Conservation (phyloP, 2,888 invertebrate genomes). For the Xylota sylvarum region DNA sequence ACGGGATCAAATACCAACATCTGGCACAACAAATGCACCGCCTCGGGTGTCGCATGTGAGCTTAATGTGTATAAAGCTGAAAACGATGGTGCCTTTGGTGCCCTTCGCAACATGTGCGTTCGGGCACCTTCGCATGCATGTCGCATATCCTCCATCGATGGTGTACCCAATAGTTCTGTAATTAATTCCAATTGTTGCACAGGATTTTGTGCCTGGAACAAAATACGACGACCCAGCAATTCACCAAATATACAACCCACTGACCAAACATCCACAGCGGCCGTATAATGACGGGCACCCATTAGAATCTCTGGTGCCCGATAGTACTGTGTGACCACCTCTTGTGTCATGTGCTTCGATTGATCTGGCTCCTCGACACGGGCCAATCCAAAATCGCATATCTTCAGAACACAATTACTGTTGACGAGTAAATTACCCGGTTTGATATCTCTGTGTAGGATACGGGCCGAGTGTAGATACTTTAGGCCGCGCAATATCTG, state of each 20-base stretch:
- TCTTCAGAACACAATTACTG: conserved; percentile 99
- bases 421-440: conserved; percentile 99
- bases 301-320: conserved; percentile 99
- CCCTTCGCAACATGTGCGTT: conserved; percentile 95
- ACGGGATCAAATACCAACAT: conserved; percentile 99
- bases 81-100: conserved; percentile 94
- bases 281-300: conserved; percentile 98
- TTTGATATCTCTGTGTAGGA: conserved; percentile 99
- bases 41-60: conserved; percentile 98
- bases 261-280: conserved; percentile 99
- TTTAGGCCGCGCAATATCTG: conserved; percentile 99
- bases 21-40: conserved; percentile 97
- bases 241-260: conserved; percentile 99
- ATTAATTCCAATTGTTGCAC: conserved; percentile 99
- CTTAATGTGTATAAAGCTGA: conserved; percentile 96
- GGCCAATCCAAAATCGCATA: conserved; percentile 99
- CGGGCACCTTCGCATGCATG: conserved; percentile 98
- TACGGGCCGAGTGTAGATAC: conserved; percentile 99
- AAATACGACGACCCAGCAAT: conserved; percentile 96
- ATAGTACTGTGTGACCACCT: conserved; percentile 99
- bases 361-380: conserved; percentile 98
- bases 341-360: conserved; percentile 98
- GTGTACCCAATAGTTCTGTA: conserved; percentile 98
- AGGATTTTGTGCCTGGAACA: conserved; percentile 99
- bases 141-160: conserved; percentile 97